Evolutionary conservation across 2,113 vertebrate species (phyloP).

Genomic region (Dryoscopus gambensis): DNA sequence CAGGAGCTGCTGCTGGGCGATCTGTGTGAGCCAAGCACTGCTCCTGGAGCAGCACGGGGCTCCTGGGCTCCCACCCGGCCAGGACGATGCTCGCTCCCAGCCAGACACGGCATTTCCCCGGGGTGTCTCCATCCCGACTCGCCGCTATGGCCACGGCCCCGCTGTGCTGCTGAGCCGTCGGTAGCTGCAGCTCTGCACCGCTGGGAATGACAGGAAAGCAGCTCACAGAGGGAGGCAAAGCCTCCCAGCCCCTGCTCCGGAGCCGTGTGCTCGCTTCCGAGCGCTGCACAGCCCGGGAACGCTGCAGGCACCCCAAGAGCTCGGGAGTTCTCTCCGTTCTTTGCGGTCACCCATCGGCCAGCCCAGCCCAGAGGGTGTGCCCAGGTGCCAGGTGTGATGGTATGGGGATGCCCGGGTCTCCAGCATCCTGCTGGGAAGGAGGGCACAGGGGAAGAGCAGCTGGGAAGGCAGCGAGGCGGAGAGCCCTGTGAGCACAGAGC

Average conservation of each 20-base stretch:
- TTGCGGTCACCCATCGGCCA: neutral
- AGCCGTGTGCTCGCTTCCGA: neutral
- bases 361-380: neutral
- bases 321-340: neutral
- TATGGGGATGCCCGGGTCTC: fast-evolving
- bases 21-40: fast-evolving
- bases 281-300: neutral
- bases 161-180: fast-evolving
- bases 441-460: neutral
- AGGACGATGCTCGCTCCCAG: neutral
- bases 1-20: fast-evolving
- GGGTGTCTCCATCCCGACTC: neutral
- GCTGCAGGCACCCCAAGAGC: neutral
- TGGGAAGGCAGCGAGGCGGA: neutral
- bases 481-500: neutral
- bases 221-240: neutral
- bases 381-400: neutral
- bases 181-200: neutral
- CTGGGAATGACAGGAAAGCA: neutral
- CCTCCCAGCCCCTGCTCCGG: neutral
- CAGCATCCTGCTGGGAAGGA: neutral
- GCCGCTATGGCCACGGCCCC: fast-evolving
- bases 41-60: neutral
- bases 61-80: fast-evolving
- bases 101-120: fast-evolving